Conservation (phyloP, 2,888 invertebrate genomes). For the Catotricha subobsoleta region DNA sequence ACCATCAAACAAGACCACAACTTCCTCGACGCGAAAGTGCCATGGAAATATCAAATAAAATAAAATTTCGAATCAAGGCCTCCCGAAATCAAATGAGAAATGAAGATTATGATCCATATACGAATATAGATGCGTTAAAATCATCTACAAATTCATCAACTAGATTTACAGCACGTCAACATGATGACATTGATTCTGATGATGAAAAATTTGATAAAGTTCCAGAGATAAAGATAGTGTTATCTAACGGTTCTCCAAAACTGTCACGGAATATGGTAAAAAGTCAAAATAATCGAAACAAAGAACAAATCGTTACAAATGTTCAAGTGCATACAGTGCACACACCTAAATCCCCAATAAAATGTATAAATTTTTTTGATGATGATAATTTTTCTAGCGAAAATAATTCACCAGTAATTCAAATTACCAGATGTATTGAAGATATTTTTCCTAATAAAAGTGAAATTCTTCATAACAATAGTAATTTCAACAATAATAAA, state of each 20-base stretch:
- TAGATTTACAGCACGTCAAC: too few relatives aligned
- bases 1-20: constrained; percentile 12
- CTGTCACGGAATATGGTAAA: neutral
- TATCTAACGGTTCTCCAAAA: neutral
- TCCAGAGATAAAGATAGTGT: neutral
- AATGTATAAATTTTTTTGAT: neutral
- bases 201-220: constrained; percentile 1
- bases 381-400: neutral
- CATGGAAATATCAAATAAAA: constrained; percentile 14
- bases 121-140: constrained; percentile 9
- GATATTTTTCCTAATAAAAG: too few relatives aligned
- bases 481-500: too few relatives aligned
- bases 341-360: neutral
- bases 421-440: too few relatives aligned
- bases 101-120: constrained; percentile 9
- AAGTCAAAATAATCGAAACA: neutral
- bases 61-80: neutral
- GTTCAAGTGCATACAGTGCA: neutral
- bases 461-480: too few relatives aligned
- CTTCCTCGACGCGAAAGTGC: constrained; percentile 18
- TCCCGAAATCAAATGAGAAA: neutral
- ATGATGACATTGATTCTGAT: neutral
- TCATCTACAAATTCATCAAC: neutral
- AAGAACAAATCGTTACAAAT: neutral
- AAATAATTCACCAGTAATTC: too few relatives aligned